Evolutionary conservation across 2,797 vertebrate species (phyloP), one percentile per base, ranked within the genome.

Genomic region (Onychomys leucogaster): DNA sequence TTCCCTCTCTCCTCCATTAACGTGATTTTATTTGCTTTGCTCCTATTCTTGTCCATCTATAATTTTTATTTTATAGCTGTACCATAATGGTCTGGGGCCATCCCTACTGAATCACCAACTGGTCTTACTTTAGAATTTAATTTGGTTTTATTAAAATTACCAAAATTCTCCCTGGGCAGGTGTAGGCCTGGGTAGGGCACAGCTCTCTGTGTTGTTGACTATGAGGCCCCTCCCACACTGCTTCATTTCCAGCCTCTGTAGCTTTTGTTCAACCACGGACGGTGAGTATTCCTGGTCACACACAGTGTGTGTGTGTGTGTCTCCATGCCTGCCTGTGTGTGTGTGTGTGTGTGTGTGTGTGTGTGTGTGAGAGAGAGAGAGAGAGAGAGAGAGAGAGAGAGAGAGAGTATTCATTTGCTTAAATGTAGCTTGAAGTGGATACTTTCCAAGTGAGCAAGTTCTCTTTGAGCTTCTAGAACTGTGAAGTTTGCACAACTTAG

Each of bases 111-210:
- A 97, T 98, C 97, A 98, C 91, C 84, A 94, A 96, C 97, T 97
- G 67, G 81, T 95, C 97, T 97, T 96, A 96, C 96, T 98, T 96
- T 97, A 97, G 94, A 91, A 97, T 97, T 98, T 97, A 96, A 98
- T 98, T 97, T 98, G 92, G 92, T 98, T 98, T 98, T 98, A 96
- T 98, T 96, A 97, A 98, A 97, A 97, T 97, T 97, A 97, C 94
- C 87, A 96, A 97, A 98, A 97, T 98, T 98, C 93, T 98, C 96
- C 81, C 77, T 97, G 86, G 97, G 94, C 95, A 96, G 95, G 98
- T 98, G 95, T 82, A 91, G 97, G 96, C 95, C 95, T 97, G 98
- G 96, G 89, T 77, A 96, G 96, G 96, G 96, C 94, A 97, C 88
- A 95, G 83, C 82, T 98, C 91, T 93, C 93, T 96, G 46, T 89